Evolutionary conservation across 2,113 vertebrate species (phyloP), one percentile per base, ranked within the genome.

Genomic region (Geococcyx californianus): DNA sequence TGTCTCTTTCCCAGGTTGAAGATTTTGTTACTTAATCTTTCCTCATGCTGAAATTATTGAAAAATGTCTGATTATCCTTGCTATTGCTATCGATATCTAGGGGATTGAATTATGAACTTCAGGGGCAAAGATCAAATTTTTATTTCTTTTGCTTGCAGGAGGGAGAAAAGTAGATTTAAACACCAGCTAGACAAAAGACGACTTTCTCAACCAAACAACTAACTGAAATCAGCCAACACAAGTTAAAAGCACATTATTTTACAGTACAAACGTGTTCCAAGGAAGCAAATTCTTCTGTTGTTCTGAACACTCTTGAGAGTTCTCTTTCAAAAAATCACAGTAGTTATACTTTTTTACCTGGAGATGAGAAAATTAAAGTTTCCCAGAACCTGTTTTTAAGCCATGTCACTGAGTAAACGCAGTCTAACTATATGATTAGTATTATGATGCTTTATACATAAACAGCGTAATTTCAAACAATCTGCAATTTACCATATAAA

Each of bases 171-270:
- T 9, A 85, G 10, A 10, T 75, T 88, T 76, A 56, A 80, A 74
- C 6, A 44, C 7, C 24, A 38, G 17, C 73, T 44, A 52, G 31
- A 60, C 3, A 51, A 16, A 84, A 77, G n/a, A 8, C 20, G 11
- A 38, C 26, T n/a, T 72, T 68, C 40, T 68, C 33, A 80, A 70
- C 21, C 9, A 70, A 83, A 38, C 7, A 55, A 15, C 54, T 60
- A 59, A 7, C 18, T 54, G 28, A 36, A 83, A 36, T 56, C 33
- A 56, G 28, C 10, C 23, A 56, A 31, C 0, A 0, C 3, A 2
- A 63, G 7, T 12, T 33, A 54, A 60, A 6, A 56, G 23, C 5
- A 73, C 28, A 24, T 58, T 70, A 44, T 87, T 66, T 63, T 56
- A 11, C 11, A 20, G 29, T n/a, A 64, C 16, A 55, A 18, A 62